Conservation (phyloP, 2,797 vertebrate species). For the Dendrocincla tyrannina region DNA sequence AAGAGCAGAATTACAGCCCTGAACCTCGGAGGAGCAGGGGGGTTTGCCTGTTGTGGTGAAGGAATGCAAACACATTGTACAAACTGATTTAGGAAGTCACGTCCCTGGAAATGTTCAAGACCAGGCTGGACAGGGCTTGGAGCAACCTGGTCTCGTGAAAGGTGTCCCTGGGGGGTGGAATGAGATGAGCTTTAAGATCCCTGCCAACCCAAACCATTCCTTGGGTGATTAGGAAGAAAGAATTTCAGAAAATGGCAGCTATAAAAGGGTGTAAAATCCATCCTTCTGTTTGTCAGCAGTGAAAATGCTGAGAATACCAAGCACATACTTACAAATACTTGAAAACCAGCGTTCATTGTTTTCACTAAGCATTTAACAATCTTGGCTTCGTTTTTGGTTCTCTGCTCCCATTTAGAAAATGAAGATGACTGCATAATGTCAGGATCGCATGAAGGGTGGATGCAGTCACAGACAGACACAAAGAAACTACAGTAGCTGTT, state of each 20-base stretch:
- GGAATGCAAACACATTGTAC: neutral
- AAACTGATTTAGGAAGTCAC: neutral
- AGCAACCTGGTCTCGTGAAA: neutral
- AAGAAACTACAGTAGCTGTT: neutral
- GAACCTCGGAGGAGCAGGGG: neutral
- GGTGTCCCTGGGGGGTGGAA: neutral
- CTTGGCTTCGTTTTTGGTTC: neutral
- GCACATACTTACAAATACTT: neutral
- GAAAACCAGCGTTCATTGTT: neutral
- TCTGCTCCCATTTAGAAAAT: neutral
- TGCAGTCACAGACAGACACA: neutral
- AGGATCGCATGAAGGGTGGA: neutral
- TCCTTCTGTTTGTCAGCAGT: neutral
- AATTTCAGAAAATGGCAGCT: neutral
- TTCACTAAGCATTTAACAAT: neutral
- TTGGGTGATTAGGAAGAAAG: neutral
- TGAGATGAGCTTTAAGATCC: neutral
- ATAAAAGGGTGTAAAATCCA: neutral
- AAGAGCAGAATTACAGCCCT: neutral
- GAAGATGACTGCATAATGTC: neutral
- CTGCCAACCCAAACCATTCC: neutral
- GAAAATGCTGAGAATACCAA: neutral
- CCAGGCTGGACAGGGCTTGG: neutral
- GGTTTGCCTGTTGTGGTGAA: neutral
- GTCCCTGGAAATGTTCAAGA: neutral